Percentiles rank a stretch among this genome's conserved stretches.
These are phyloP conservation scores for Eupelmus urozonus DNA, from an alignment of 2,888 invertebrate species.

Conservation along the genomic window DNA sequence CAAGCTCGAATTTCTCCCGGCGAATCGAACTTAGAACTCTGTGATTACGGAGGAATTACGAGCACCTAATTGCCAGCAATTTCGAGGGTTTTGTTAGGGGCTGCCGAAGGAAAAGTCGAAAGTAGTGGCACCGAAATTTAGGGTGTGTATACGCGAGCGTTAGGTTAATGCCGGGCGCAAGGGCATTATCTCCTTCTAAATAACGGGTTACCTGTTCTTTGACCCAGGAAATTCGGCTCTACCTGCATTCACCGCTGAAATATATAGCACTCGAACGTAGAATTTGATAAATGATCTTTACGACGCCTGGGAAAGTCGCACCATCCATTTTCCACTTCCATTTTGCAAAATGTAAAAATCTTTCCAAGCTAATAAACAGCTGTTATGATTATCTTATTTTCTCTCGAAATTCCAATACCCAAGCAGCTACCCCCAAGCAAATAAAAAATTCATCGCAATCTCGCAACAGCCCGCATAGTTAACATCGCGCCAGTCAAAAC, in stretches of 20 bases:
- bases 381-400: too few relatives aligned
- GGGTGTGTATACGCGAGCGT: not conserved
- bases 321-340: too few relatives aligned
- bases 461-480: too few relatives aligned
- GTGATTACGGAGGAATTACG: constrained; percentile 37
- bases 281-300: too few relatives aligned
- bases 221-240: not conserved
- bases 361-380: too few relatives aligned
- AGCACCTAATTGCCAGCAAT: constrained; percentile 24
- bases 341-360: too few relatives aligned
- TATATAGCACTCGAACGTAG: not conserved
- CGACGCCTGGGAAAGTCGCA: too few relatives aligned
- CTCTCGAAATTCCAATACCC: too few relatives aligned
- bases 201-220: constrained; percentile 2
- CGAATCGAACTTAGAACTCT: constrained; percentile 39
- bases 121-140: constrained; percentile 18
- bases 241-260: not conserved
- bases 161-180: not conserved
- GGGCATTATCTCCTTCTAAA: constrained; percentile 37
- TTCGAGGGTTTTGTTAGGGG: constrained; percentile 22
- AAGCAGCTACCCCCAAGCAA: too few relatives aligned
- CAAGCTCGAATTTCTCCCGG: constrained; percentile 34
- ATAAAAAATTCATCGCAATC: too few relatives aligned
- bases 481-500: too few relatives aligned
- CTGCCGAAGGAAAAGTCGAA: constrained; percentile 37